Percentiles rank a stretch among this genome's conserved stretches.
phyloP scores from a whole-genome alignment of 2,797 vertebrate genomes.

The Megalops cyprinoides region DNA sequence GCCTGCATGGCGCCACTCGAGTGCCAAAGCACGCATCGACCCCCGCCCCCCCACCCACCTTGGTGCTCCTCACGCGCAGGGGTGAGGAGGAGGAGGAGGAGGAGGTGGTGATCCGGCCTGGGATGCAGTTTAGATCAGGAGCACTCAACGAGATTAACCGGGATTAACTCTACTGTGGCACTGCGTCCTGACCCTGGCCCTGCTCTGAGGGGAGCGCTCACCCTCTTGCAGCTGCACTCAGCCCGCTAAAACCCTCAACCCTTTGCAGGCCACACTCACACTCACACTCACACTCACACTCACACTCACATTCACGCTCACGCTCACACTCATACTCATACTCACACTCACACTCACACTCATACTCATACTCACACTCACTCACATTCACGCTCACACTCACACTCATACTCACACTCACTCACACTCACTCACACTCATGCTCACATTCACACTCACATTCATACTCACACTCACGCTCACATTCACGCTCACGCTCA shows the following conservation, averaged over 20 bases:
- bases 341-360: not conserved
- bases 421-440: too few species aligned
- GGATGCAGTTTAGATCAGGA: constrained; percentile 55
- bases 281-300: too few species aligned
- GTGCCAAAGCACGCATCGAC: not conserved
- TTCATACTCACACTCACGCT: too few species aligned
- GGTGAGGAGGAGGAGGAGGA: constrained; percentile 44
- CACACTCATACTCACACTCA: not conserved
- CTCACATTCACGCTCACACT: too few species aligned
- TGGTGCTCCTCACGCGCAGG: constrained; percentile 23
- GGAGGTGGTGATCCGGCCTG: constrained; percentile 35
- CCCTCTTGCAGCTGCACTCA: too few species aligned
- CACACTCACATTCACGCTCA: not conserved
- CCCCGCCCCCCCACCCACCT: too few species aligned
- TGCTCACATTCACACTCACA: not conserved
- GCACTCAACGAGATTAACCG: constrained; percentile 51
- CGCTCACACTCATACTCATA: too few species aligned
- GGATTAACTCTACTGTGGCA: constrained; percentile 52
- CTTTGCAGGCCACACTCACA: too few species aligned
- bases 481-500: too few species aligned
- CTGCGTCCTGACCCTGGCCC: constrained; percentile 36
- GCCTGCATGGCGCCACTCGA: not conserved
- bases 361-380: too few species aligned
- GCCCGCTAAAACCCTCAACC: too few species aligned
- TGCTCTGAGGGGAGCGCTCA: too few species aligned